These are phyloP conservation scores for Astyanax mexicanus DNA, from an alignment of 2,797 vertebrate species.

Conservation along the genomic window DNA sequence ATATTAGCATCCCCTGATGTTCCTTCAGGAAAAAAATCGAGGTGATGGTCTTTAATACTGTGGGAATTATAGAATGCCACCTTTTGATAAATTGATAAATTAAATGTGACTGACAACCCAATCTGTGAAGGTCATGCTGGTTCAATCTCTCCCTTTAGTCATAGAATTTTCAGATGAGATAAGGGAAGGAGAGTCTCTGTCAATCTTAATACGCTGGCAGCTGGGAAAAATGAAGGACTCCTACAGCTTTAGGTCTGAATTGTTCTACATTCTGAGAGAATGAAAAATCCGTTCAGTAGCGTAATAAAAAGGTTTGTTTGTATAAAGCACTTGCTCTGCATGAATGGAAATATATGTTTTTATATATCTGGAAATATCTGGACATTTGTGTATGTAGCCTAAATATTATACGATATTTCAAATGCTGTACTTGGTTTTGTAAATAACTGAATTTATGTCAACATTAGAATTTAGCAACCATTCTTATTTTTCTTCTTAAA, in stretches of 20 bases:
- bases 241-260: background rate
- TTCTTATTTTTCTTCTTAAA: no score
- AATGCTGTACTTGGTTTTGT: no score
- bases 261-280: no score
- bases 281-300: no score
- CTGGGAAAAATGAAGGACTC: background rate
- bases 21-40: background rate
- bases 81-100: conserved; percentile 46
- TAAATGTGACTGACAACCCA: conserved; percentile 39
- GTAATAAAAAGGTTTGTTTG: no score
- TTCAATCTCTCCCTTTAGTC: conserved; percentile 47
- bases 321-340: no score
- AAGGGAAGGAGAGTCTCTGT: conserved; percentile 43
- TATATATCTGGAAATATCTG: no score
- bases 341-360: no score
- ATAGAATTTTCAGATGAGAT: conserved; percentile 43
- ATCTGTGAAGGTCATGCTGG: conserved; percentile 48
- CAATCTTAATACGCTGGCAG: conserved; percentile 33
- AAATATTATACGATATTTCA: no score
- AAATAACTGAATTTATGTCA: no score
- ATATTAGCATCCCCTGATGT: background rate
- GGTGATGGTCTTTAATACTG: conserved; percentile 6
- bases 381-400: no score
- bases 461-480: no score
- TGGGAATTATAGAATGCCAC: conserved; percentile 35